phyloP scores from a whole-genome alignment of 1,140 invertebrate species.

The Drusus annulatus region DNA sequence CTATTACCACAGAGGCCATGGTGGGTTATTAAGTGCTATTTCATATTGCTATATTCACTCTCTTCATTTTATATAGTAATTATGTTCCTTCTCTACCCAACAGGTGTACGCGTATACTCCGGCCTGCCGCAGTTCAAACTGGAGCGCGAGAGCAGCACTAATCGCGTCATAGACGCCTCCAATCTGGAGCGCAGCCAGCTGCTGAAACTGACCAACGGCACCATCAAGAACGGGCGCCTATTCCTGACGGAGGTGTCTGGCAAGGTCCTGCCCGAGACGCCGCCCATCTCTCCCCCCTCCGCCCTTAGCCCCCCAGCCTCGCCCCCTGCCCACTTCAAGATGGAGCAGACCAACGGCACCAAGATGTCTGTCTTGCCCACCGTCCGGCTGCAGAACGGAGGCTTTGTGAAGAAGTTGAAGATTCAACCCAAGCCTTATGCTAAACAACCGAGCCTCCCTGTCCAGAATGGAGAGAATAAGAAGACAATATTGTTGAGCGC shows the following conservation, averaged over 20 bases:
- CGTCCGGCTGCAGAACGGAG: slow-evolving; percentile 27
- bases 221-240: background rate
- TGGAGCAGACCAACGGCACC: background rate
- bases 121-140: slow-evolving; percentile 51
- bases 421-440: slow-evolving; percentile 55
- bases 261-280: slow-evolving; percentile 45
- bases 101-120: slow-evolving; percentile 11
- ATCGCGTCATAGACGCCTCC: background rate
- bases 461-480: slow-evolving; percentile 43
- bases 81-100: too few relatives aligned
- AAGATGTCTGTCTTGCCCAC: background rate
- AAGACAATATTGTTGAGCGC: slow-evolving; percentile 51
- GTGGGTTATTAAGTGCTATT: too few relatives aligned
- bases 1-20: too few relatives aligned
- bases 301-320: slow-evolving; percentile 53
- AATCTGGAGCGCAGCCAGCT: slow-evolving; percentile 5
- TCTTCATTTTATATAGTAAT: too few relatives aligned
- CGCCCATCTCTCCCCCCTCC: slow-evolving; percentile 47
- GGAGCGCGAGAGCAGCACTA: slow-evolving; percentile 45
- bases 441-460: background rate
- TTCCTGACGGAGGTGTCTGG: slow-evolving; percentile 9
- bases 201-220: slow-evolving; percentile 26
- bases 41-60: too few relatives aligned
- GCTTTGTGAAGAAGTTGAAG: slow-evolving; percentile 50
- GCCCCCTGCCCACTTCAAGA: slow-evolving; percentile 19